Conservation (phyloP, 2,113 vertebrate genomes). For the Ranitomeya variabilis region DNA sequence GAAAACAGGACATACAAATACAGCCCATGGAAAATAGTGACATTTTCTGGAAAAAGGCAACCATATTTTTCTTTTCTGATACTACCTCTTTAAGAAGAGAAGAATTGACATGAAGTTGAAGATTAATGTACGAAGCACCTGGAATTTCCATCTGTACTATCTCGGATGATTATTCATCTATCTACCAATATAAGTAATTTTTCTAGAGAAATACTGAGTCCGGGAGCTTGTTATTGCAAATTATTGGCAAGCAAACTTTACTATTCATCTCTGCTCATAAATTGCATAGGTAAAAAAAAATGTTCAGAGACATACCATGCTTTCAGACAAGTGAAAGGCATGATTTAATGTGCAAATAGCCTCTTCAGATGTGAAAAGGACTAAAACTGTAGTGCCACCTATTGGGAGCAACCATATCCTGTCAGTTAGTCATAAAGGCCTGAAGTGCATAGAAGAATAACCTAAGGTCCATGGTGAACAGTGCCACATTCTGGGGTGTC, state of each 20-base stretch:
- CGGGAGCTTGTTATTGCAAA: not conserved
- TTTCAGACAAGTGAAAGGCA: not conserved
- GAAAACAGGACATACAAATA: too few relatives aligned
- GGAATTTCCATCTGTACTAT: not conserved
- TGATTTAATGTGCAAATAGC: not conserved
- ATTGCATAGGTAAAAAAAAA: not conserved
- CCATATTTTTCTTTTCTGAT: not conserved
- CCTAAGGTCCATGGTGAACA: too few relatives aligned
- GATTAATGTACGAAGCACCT: not conserved
- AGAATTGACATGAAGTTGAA: not conserved
- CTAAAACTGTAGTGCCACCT: too few relatives aligned
- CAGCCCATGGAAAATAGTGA: too few relatives aligned
- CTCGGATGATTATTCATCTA: not conserved
- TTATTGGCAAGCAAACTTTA: slow-evolving; percentile 4
- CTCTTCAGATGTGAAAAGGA: too few relatives aligned
- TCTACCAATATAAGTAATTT: not conserved
- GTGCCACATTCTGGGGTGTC: too few relatives aligned
- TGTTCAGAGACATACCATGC: not conserved
- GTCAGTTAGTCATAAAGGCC: too few relatives aligned
- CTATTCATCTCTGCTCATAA: not conserved
- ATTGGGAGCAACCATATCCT: too few relatives aligned
- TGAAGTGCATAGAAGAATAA: too few relatives aligned
- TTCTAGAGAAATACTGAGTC: not conserved
- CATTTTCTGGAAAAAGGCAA: too few relatives aligned
- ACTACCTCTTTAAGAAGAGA: not conserved